Base-by-base conservation (phyloP, 1,140 invertebrate species). In the Arctopsyche grandis region DNA sequence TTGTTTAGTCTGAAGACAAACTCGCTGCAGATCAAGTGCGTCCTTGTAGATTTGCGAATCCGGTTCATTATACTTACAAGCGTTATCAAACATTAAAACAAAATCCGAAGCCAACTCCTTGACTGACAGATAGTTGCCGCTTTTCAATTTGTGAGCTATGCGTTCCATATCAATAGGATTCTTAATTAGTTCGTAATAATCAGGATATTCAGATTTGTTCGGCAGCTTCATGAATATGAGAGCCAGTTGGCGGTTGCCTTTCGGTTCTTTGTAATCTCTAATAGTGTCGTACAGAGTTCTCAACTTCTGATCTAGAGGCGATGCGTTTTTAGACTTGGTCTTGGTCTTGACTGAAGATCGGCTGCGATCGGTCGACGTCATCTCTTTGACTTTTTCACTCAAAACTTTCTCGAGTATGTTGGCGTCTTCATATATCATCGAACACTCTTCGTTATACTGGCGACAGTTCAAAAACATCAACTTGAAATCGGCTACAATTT, bases 1-100 rank as follows among this genome's bases (percentile, higher is more conserved):
- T 79, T 96, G 89, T 85, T 98, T 98, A 43, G 97, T 97, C 89
- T 99, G 96, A 58, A 99, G 87, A 76, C 96, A 95, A 29, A 99
- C 90, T 83, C 96, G 89, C 88, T 99, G 97, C 79, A 99, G 87
- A 43, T 97, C 94, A 71, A 99, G 88, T 0, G 98, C 97, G 88
- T 99, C 98, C 89, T 99, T 99, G 86, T 99, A 99, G 83, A 99
- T 98, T 85, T 98, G 95, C 0, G 98, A 99, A 86, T 99, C 98
- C 0, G 98, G 98, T 86, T 99, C 98, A 87, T 99, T 99, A 86
- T 98, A 99, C 88, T 98, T 98, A 89, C 97, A 99, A 26, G 98
- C 98, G 87, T 99, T 99, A 84, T 99, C 98, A 87, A 99, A 98
- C 97, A 99, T 99, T 14, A 99, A 89, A 82, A 97, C 93, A 84